Evolutionary conservation across 2,888 invertebrate genomes (phyloP), one percentile per base, ranked within the genome.

Genomic region (Oligia latruncula): DNA sequence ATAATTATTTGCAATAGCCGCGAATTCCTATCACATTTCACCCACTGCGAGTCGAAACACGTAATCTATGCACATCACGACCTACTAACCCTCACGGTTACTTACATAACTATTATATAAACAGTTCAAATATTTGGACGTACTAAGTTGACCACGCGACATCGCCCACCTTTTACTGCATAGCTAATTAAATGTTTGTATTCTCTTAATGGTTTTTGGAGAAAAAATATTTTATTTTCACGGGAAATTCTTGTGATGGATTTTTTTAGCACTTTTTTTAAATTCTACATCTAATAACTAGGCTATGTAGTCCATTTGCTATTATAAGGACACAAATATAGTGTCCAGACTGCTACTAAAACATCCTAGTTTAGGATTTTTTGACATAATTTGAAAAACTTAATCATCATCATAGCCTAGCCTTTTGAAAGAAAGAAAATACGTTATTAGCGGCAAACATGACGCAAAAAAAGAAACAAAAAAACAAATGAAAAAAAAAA

Each of bases 51-150:
- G 35, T 79, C 87, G 3, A 0, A 8, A 35, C 89, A 88, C 86
- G 84, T 84, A 82, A 74, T 76, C 46, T 77, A 77, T 79, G 75
- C 60, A 55, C 86, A 89, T 65, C 74, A 13, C 15, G 35, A 75
- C 90, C 83, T 23, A 89, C 78, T 89, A 71, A 88, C 90, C 89
- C 77, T 70, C 73, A 73, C 15, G 4, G n/a, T 8, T 0, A 0
- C 17, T 88, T 89, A 83, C 67, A 55, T 88, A 85, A 88, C 89
- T 88, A 49, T 49, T 13, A 78, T 72, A 74, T 80, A 88, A 89
- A 55, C 72, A 66, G 77, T 78, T 83, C 84, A 89, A 88, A 88
- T 88, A 83, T 85, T 88, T 85, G 71, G 67, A 35, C 20, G 62
- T 4, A 74, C 72, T 52, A 20, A 15, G 15, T 62, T 60, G 23